These are phyloP conservation scores for Anomalospiza imberbis DNA, from an alignment of 2,797 vertebrate species.

Conservation along the genomic window DNA sequence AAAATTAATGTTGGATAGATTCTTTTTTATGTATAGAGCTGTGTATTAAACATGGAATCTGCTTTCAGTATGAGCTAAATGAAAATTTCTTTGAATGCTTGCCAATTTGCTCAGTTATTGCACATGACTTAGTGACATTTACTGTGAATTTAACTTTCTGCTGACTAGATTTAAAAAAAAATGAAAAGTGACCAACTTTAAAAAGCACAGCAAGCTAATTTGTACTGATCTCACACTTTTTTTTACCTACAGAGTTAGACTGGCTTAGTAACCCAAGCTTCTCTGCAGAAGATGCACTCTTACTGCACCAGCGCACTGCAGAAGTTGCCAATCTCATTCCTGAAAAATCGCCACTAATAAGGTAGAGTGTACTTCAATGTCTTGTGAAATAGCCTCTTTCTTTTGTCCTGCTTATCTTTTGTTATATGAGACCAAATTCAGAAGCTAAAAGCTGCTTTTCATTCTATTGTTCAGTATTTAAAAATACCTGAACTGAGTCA, in stretches of 20 bases:
- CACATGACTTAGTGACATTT: background rate
- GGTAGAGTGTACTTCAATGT: constrained; percentile 64
- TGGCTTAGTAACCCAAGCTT: constrained; percentile 92
- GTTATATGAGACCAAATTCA: background rate
- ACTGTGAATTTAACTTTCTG: background rate
- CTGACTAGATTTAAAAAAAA: background rate
- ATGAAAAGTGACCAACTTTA: no score
- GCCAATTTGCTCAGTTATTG: background rate
- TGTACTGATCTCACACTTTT: constrained; percentile 28
- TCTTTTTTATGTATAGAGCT: background rate
- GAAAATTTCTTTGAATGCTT: background rate
- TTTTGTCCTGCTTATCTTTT: background rate
- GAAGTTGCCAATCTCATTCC: constrained; percentile 30
- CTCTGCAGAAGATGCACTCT: constrained; percentile 73
- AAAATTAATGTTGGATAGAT: background rate
- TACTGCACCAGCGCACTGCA: constrained; percentile 75
- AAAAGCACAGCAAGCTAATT: constrained; percentile 8
- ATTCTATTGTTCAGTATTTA: background rate
- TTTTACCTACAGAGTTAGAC: constrained; percentile 76
- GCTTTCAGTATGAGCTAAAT: background rate
- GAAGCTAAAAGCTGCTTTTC: background rate
- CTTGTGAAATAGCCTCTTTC: background rate
- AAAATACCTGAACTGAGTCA: background rate
- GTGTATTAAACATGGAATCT: background rate
- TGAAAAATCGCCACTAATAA: constrained; percentile 54